Percentiles rank a stretch among this genome's conserved stretches.
phyloP scores from a whole-genome alignment of 2,797 vertebrate genomes.

The Anableps anableps region DNA sequence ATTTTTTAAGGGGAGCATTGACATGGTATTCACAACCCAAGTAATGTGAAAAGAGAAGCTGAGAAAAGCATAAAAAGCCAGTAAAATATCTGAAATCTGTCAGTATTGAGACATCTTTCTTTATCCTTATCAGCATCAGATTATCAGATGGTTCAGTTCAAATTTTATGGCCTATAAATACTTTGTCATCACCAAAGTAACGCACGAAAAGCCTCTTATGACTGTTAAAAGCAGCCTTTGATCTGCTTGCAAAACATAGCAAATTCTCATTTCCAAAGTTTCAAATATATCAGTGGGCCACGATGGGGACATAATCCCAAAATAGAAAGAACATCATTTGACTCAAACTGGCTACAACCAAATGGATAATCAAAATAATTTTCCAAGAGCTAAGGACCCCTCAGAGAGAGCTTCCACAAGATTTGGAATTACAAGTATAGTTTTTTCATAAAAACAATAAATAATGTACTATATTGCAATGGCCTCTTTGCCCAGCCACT shows the following conservation, averaged over 20 bases:
- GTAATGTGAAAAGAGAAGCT: not conserved
- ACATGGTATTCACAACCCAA: not conserved
- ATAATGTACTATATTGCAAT: too few relatives aligned
- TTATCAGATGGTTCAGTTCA: not conserved
- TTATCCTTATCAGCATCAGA: not conserved
- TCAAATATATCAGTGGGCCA: not conserved
- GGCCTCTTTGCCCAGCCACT: too few relatives aligned
- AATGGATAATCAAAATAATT: too few relatives aligned
- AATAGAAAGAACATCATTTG: not conserved
- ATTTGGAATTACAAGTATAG: too few relatives aligned
- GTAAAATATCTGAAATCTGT: not conserved
- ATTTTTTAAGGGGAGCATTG: not conserved
- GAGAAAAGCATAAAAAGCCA: not conserved
- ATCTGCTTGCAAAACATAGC: too few relatives aligned
- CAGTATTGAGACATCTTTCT: not conserved
- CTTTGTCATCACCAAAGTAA: not conserved
- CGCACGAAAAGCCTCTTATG: not conserved
- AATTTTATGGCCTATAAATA: not conserved
- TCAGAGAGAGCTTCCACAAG: too few relatives aligned
- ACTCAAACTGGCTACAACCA: too few relatives aligned
- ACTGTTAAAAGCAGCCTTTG: not conserved
- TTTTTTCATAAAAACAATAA: too few relatives aligned
- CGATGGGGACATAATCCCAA: not conserved
- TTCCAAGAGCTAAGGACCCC: too few relatives aligned
- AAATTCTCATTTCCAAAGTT: not conserved